phyloP scores from a whole-genome alignment of 1,140 invertebrate genomes.

The Scaptomyza hsui region DNA sequence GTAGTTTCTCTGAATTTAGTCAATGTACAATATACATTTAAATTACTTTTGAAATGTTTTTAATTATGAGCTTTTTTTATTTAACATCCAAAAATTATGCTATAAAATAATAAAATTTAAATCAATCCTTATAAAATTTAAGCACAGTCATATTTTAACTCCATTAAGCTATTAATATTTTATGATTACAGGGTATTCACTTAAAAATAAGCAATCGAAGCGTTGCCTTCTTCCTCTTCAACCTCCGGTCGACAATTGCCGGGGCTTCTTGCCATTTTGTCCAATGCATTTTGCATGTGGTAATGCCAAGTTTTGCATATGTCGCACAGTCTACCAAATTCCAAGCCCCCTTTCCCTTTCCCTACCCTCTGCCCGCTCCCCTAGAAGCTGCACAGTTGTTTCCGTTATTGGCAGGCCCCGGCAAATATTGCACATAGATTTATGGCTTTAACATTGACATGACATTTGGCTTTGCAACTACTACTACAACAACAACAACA shows the following conservation, averaged over 20 bases:
- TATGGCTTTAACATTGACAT: slow-evolving; percentile 62
- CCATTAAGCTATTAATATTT: too few species aligned
- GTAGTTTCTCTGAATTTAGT: too few species aligned
- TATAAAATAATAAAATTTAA: too few species aligned
- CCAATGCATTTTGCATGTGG: slow-evolving; percentile 33
- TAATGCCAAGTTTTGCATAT: slow-evolving; percentile 56
- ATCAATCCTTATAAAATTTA: too few species aligned
- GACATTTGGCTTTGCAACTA: slow-evolving; percentile 52
- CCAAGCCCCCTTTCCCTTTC: not conserved
- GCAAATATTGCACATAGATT: slow-evolving; percentile 60
- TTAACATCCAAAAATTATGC: too few species aligned
- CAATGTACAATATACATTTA: too few species aligned
- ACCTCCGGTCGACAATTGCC: slow-evolving; percentile 13
- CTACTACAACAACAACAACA: slow-evolving; percentile 20
- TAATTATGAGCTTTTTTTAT: too few species aligned
- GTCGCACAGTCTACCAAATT: slow-evolving; percentile 18
- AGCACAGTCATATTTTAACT: too few species aligned
- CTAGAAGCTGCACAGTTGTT: not conserved
- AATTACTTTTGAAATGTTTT: too few species aligned
- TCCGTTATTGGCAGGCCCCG: slow-evolving; percentile 41
- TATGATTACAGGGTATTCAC: not conserved
- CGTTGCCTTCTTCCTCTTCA: not conserved
- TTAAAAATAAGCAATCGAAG: not conserved
- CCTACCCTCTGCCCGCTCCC: not conserved
- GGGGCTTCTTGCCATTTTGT: slow-evolving; percentile 21